These are phyloP conservation scores for Bombus cullumanus DNA, from an alignment of 1,140 invertebrate species.

Conservation along the genomic window DNA sequence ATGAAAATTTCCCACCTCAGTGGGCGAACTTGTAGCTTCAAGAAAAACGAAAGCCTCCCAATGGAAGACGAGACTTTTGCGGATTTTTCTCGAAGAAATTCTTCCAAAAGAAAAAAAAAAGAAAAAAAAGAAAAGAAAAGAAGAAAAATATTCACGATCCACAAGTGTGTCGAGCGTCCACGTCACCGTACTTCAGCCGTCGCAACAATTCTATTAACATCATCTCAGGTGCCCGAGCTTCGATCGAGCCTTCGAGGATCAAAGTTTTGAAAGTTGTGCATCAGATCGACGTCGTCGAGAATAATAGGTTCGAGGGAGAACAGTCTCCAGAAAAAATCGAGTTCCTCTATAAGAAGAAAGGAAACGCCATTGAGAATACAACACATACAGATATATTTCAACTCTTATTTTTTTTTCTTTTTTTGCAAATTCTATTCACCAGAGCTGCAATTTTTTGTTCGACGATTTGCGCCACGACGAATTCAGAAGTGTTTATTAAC, in stretches of 20 bases:
- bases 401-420: background rate
- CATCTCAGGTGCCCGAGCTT: conserved; percentile 39
- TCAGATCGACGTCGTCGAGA: conserved; percentile 36
- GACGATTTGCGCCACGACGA: background rate
- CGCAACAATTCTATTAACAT: conserved; percentile 55
- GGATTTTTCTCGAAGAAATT: background rate
- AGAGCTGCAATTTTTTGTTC: background rate
- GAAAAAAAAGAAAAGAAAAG: background rate
- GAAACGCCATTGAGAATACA: conserved; percentile 22
- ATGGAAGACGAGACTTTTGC: background rate
- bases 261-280: conserved; percentile 51
- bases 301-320: conserved; percentile 28
- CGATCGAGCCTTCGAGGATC: conserved; percentile 9
- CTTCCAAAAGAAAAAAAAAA: background rate
- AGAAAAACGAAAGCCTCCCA: background rate
- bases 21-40: background rate
- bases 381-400: conserved; percentile 34
- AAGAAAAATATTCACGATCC: background rate
- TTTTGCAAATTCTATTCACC: background rate
- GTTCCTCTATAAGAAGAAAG: conserved; percentile 2
- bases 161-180: conserved; percentile 11
- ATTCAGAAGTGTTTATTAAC: background rate
- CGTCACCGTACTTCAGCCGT: conserved; percentile 37
- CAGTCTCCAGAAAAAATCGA: background rate
- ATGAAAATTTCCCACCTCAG: background rate